Evolutionary conservation across 1,140 invertebrate species (phyloP), one percentile per base, ranked within the genome.

Genomic region (Halictus rubicundus): DNA sequence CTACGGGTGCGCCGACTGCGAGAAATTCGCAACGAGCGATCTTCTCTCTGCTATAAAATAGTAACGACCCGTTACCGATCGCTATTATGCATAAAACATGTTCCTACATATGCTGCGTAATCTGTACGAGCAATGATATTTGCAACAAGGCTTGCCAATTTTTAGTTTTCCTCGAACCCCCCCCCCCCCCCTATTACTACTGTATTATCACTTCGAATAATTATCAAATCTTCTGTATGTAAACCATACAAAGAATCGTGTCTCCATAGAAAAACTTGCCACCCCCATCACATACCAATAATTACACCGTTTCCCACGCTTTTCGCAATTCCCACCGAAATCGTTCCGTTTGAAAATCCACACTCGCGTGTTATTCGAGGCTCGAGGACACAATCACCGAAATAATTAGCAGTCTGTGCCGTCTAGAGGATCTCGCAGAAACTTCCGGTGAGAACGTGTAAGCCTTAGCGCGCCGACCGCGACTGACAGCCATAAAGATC

Each of bases 401-500:
- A 21, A 0, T 59, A 68, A 5, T 49, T 16, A 14, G 42, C 19
- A n/a, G 52, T 54, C 1, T 25, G 10, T 9, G 52, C 0, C 39
- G 10, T 46, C 27, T 27, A 32, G 65, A 21, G 42, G 25, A 54
- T 52, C 46, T 60, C 46, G 49, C n/a, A 69, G 78, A 16, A 63
- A 39, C 32, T 72, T 65, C 32, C 52, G 46, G 21, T 12, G 49
- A n/a, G 32, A 23, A 74, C 49, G 86, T 85, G 73, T 76, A 87
- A 84, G 82, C 88, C 77, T 85, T 83, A 83, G 69, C 89, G 88
- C 81, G 88, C 88, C 81, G 82, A 90, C 76, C 79, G 85, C 88
- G 88, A 90, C 90, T 90, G 88, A 88, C 89, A 90, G 82, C 89
- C 90, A 88, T 91, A 83, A 88, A 82, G 81, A 87, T 61, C 78